phyloP scores from a whole-genome alignment of 2,797 vertebrate genomes.

The Anolis apletophallus region DNA sequence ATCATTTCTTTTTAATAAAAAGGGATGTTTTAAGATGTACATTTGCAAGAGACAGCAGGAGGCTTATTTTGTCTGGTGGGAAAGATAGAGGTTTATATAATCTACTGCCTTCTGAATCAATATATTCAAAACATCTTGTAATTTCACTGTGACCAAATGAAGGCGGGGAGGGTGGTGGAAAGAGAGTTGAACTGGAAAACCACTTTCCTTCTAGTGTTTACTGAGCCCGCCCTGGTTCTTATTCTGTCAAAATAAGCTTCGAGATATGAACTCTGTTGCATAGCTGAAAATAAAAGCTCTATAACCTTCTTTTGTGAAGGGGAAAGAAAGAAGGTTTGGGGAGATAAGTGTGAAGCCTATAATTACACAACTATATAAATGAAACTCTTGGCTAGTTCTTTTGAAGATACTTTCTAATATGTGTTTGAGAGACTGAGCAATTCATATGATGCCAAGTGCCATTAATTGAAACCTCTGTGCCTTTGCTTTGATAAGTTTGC shows the following conservation, averaged over 20 bases:
- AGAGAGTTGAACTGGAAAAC: not conserved
- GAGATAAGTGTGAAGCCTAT: constrained; percentile 61
- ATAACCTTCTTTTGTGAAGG: constrained; percentile 58
- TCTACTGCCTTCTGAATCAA: constrained; percentile 44
- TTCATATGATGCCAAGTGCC: constrained; percentile 68
- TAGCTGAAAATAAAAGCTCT: constrained; percentile 34
- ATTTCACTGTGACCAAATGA: constrained; percentile 50
- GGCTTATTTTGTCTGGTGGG: constrained; percentile 40
- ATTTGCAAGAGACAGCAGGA: constrained; percentile 48
- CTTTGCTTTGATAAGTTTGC: constrained; percentile 66
- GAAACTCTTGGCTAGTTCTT: constrained; percentile 69
- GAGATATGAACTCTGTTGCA: constrained; percentile 26
- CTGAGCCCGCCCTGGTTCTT: constrained; percentile 28
- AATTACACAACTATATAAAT: constrained; percentile 69
- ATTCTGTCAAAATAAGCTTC: constrained; percentile 59
- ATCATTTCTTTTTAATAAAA: constrained; percentile 57
- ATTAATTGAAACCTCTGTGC: constrained; percentile 76
- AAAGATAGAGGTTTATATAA: constrained; percentile 43
- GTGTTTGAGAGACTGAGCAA: constrained; percentile 74
- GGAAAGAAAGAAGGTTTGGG: constrained; percentile 63
- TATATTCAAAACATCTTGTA: constrained; percentile 30
- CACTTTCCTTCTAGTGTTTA: constrained; percentile 54
- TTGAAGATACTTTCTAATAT: constrained; percentile 68
- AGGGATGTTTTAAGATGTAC: constrained; percentile 50
- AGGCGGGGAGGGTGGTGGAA: not conserved